Base-by-base conservation (phyloP, 1,140 invertebrate genomes). In the Dermatophagoides farinae region DNA sequence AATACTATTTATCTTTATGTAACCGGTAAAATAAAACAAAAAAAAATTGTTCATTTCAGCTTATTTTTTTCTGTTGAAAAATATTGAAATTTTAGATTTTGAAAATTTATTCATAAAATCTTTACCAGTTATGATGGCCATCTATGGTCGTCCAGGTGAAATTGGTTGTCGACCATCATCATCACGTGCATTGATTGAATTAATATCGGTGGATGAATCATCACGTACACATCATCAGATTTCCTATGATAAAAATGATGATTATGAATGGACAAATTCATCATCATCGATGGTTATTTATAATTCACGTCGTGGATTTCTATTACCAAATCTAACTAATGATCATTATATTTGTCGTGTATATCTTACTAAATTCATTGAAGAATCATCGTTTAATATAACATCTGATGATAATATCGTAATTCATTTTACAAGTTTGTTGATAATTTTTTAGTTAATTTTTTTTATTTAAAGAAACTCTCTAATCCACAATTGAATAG, bases 41-140 rank as follows among this genome's bases (percentile, higher is more conserved):
- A 4, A 4, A 18, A 23, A 4, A 47, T 47, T 23, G 6, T 20
- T 20, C 9, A 4, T 55, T 55, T 55, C 12, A n/a, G 18, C 1
- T 22, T 43, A 43, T 52, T 52, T 55, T 50, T 20, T 50, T 50
- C 22, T 50, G 12, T 18, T 50, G n/a, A n/a, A n/a, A n/a, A n/a
- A n/a, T n/a, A n/a, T n/a, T n/a, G n/a, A n/a, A n/a, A n/a, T 50
- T 18, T 20, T 20, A 55, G 53, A 55, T 55, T 14, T 4, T 11
- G 53, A 55, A n/a, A 55, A 44, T 44, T 23, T 55, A 20, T 55
- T 55, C 39, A 31, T 55, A 5, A 55, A 55, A 55, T 39, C 53
- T 4, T 2, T 44, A 23, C 53, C 53, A 6, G 22, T 55, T 23
- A n/a, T 55, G n/a, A 55, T 23, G 20, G 53, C 53, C 14, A 44